Base-by-base conservation (phyloP, 2,888 invertebrate genomes). In the Cantharis rufa region DNA sequence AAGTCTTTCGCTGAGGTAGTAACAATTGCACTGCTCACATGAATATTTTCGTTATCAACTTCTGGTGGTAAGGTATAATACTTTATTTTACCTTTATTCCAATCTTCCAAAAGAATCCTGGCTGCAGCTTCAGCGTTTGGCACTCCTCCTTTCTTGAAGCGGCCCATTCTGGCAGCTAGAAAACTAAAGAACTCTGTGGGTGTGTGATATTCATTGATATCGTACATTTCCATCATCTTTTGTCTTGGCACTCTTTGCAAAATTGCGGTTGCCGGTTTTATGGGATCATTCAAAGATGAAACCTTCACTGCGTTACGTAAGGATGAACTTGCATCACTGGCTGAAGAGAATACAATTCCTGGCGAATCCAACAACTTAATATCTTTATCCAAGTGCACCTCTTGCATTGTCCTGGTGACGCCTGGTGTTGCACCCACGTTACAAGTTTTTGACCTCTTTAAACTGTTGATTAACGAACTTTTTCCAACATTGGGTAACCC, bases 401-500 rank as follows among this genome's bases (percentile, higher is more conserved):
- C 94, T 89, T 99, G 99, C 93, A 98, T 94, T 77, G 94, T 90
- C 87, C 97, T 96, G 2, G 98, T 98, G 64, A 98, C 92, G 69
- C 99, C 99, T 0, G 99, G 98, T 10, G 94, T 95, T 74, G 96
- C 95, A 73, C 99, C 99, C 79, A 98, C 97, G 87, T 93, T 95
- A 86, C 99, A 99, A 0, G 97, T 95, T 85, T 94, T 94, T 16
- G 94, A 94, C 74, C 99, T 91, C 86, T 98, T 99, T 81, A 99
- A 90, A 82, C 98, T 99, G 91, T 99, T 99, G 83, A 99, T 99
- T 76, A 99, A 94, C 79, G 98, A 98, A 86, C 98, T 99, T 90
- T 99, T 99, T 16, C 99, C 99, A 16, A 99, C 99, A 88, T 99
- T 99, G 16, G 99, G 99, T 84, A 98, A 92, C 5, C 98, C 98